Base-by-base conservation (phyloP, 1,140 invertebrate species). In the Hormaphis cornu region DNA sequence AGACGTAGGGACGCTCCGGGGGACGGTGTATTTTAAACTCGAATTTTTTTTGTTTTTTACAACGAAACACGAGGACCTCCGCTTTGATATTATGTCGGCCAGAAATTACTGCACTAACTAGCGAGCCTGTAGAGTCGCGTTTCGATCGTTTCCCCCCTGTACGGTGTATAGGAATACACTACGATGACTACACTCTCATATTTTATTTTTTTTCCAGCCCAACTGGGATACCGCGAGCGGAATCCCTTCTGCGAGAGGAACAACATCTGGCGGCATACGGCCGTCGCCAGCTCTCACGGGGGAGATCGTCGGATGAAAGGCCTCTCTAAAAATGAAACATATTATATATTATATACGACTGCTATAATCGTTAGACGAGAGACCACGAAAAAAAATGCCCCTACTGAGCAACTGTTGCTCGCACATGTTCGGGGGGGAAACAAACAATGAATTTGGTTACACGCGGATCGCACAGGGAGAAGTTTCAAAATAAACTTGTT, bases 401-500 rank as follows among this genome's bases (percentile, higher is more conserved):
- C 61, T 66, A 66, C 61, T 18, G 50, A 24, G 61, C 61, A 66
- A 66, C 61, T 66, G 61, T 66, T 66, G 61, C 61, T 50, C 24
- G 28, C 44, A 66, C 61, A 48, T 66, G 61, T 35, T 20, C n/a
- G 6, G 12, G 28, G 40, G 44, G 61, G 58, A 26, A 58, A 58
- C 16, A 40, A 58, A 58, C 54, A 40, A 58, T 40, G 35, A 40
- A 58, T 58, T 58, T 58, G 54, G 54, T 26, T 58, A 40, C 54
- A 58, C 20, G 40, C 20, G n/a, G n/a, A 58, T 58, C 54, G 8
- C 14, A 18, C 61, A 10, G 61, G 28, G 61, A 48, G 44, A 35
- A 66, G 44, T 66, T 48, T 66, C 44, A 66, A 66, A 66, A 66
- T 66, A 66, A 66, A 66, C 61, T 66, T 66, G 61, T 48, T 66